Percentiles rank a stretch among this genome's conserved stretches.
Conservation (phyloP, 2,797 vertebrate species). For the Falco cherrug region DNA sequence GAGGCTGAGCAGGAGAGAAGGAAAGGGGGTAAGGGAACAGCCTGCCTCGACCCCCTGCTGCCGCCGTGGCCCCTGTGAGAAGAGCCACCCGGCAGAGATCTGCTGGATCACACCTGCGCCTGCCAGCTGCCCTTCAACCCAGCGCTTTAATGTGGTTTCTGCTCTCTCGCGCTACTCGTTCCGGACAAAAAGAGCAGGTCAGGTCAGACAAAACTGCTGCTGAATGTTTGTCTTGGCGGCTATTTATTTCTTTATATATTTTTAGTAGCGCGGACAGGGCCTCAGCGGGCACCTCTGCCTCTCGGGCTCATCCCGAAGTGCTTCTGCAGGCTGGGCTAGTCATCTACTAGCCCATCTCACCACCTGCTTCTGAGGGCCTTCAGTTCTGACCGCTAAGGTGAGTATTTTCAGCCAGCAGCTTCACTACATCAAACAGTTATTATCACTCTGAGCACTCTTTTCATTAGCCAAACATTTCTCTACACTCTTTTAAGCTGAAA, state of each 20-base stretch:
- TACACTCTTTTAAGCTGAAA: conserved; percentile 24
- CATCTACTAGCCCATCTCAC: neutral
- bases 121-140: neutral
- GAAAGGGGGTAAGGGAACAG: neutral
- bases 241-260: neutral
- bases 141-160: neutral
- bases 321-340: neutral
- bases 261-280: neutral
- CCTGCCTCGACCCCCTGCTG: neutral
- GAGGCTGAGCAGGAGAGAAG: neutral
- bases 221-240: neutral
- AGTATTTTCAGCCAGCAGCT: neutral
- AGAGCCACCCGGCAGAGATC: neutral
- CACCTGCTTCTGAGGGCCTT: neutral
- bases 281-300: accelerated
- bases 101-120: neutral
- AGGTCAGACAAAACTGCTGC: neutral
- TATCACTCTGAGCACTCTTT: conserved; percentile 27
- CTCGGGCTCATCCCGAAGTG: neutral
- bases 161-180: neutral
- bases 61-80: neutral
- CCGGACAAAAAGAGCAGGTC: neutral
- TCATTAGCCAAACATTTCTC: conserved; percentile 61
- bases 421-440: conserved; percentile 13
- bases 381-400: neutral